Evolutionary conservation across 2,113 vertebrate species (phyloP).

Genomic region (Natator depressus): DNA sequence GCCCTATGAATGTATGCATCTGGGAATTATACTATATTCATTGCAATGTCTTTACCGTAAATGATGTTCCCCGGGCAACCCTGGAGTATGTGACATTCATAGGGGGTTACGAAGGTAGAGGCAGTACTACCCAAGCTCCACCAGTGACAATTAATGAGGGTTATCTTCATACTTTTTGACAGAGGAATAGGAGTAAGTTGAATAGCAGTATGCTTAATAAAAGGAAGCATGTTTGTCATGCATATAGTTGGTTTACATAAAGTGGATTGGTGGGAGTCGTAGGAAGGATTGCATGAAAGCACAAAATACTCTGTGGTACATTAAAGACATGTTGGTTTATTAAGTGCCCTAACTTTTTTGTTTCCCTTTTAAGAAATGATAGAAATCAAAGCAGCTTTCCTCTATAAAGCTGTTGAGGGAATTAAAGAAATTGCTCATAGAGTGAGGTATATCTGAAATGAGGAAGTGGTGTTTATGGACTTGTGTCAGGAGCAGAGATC

Average conservation of each 20-base stretch:
- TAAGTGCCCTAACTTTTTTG: background rate
- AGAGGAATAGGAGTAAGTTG: background rate
- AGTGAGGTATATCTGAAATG: background rate
- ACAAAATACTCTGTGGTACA: background rate
- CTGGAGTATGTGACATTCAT: background rate
- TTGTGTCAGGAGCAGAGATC: background rate
- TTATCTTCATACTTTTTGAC: background rate
- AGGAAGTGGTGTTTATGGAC: background rate
- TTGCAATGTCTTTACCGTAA: background rate
- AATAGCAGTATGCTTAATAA: background rate
- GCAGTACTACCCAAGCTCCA: background rate
- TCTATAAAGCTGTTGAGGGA: background rate
- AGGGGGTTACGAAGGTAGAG: fast-evolving
- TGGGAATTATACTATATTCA: background rate
- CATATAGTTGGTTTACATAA: background rate
- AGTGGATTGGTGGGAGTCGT: background rate
- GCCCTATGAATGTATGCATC: background rate
- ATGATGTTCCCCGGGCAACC: background rate
- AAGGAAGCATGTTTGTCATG: background rate
- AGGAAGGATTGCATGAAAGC: background rate
- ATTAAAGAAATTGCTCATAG: background rate
- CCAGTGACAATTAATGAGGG: background rate
- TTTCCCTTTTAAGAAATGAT: background rate
- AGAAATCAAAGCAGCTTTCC: background rate
- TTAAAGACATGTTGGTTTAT: background rate